A percentile compares a stretch with the other conserved stretches of the same genome.
These are phyloP conservation scores for Emmelina monodactyla DNA, from an alignment of 2,888 invertebrate genomes.

Conservation along the genomic window DNA sequence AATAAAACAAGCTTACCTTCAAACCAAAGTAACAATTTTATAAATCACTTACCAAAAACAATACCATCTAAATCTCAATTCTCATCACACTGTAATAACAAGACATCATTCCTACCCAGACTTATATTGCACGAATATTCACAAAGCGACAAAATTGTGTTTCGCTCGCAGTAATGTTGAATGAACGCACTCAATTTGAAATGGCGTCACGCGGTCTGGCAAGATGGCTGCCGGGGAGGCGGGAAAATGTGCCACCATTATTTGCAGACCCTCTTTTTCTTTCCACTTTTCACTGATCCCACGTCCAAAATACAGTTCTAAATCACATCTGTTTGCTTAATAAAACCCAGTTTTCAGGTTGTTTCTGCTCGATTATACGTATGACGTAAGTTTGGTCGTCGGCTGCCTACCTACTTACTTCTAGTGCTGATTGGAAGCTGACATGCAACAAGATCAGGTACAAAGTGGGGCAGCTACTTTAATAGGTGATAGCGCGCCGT, in stretches of 20 bases:
- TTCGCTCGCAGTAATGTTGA: neutral
- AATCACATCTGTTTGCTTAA: constrained; percentile 15
- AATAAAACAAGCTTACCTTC: too few species aligned
- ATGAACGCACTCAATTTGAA: constrained; percentile 38
- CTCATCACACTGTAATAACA: too few species aligned
- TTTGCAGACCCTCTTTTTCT: constrained; percentile 25
- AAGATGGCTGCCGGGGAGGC: constrained; percentile 42
- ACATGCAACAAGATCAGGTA: constrained; percentile 11
- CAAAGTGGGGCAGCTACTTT: constrained; percentile 19
- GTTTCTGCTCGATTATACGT: neutral
- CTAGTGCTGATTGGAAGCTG: neutral
- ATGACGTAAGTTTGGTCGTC: too few species aligned
- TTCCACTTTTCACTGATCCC: constrained; percentile 26
- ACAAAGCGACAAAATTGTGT: neutral
- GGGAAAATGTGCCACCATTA: constrained; percentile 36
- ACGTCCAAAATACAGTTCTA: constrained; percentile 19
- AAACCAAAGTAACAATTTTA: too few species aligned
- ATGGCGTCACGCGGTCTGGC: constrained; percentile 64
- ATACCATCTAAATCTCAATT: too few species aligned
- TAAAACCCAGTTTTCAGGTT: constrained; percentile 10
- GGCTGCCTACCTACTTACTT: too few species aligned
- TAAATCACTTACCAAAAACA: too few species aligned
- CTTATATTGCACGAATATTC: neutral
- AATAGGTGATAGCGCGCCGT: constrained; percentile 47
- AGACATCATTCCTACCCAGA: too few species aligned